Evolutionary conservation across 2,797 vertebrate genomes (phyloP).

Genomic region (Lophius americanus): DNA sequence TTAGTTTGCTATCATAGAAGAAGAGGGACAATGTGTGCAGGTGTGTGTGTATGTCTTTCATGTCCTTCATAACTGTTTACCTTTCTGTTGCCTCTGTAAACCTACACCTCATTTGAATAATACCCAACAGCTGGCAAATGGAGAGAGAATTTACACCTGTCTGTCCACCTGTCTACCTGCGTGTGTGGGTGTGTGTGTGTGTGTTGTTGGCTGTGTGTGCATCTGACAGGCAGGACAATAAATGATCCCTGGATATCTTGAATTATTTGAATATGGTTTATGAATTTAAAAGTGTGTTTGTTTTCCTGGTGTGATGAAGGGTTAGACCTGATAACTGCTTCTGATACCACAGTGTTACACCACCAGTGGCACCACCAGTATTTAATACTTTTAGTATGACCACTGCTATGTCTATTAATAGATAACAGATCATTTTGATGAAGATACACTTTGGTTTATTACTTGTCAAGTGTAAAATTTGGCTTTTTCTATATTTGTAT

Average conservation of each 20-base stretch:
- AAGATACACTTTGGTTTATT: no score
- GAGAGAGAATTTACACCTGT: conserved; percentile 70
- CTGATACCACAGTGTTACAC: background rate
- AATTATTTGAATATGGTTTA: conserved; percentile 49
- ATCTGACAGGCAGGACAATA: conserved; percentile 44
- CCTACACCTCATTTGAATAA: conserved; percentile 80
- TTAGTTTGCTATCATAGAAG: background rate
- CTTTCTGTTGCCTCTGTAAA: conserved; percentile 81
- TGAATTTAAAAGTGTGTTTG: conserved; percentile 31
- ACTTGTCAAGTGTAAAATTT: no score
- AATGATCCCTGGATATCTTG: conserved; percentile 20
- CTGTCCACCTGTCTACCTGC: conserved; percentile 58
- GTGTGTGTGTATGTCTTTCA: background rate
- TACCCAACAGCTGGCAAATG: conserved; percentile 77
- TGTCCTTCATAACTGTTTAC: conserved; percentile 49
- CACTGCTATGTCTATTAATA: background rate
- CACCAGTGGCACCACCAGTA: background rate
- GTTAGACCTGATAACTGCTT: conserved; percentile 6
- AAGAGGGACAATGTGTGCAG: conserved; percentile 13
- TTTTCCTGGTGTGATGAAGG: conserved; percentile 4
- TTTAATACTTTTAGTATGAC: background rate
- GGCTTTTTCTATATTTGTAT: no score
- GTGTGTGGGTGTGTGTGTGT: conserved; percentile 29
- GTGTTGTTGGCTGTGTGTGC: conserved; percentile 15
- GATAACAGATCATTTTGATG: background rate